phyloP scores from a whole-genome alignment of 2,113 vertebrate species.

The Oxyura jamaicensis region DNA sequence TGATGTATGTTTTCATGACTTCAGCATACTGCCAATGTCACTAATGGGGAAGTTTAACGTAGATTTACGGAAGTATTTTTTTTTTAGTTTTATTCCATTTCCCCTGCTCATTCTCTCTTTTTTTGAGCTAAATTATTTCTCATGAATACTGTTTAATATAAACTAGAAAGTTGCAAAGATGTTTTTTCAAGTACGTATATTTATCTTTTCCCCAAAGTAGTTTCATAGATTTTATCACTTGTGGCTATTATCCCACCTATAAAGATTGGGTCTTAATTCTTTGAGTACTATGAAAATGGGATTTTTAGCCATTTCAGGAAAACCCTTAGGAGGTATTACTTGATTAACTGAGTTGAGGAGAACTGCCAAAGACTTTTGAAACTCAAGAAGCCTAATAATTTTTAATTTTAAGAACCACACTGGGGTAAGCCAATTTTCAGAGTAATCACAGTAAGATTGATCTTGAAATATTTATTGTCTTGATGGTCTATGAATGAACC shows the following conservation, averaged over 20 bases:
- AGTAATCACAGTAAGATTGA: neutral
- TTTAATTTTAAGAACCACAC: neutral
- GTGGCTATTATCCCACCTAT: neutral
- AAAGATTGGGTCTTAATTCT: neutral
- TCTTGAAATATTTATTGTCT: neutral
- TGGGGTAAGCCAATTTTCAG: neutral
- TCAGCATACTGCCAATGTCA: neutral
- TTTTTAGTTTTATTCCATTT: constrained; percentile 9
- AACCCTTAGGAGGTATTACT: constrained; percentile 51
- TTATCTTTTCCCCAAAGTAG: constrained; percentile 31
- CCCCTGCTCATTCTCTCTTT: neutral
- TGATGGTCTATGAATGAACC: neutral
- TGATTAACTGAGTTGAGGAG: constrained; percentile 62
- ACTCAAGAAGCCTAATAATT: constrained; percentile 40
- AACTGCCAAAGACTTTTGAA: constrained; percentile 43
- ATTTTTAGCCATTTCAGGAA: constrained; percentile 53
- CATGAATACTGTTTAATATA: constrained; percentile 57
- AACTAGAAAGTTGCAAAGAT: constrained; percentile 48
- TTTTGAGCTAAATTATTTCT: constrained; percentile 49
- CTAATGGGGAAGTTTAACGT: neutral
- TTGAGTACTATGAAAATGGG: neutral
- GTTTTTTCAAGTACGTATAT: constrained; percentile 16
- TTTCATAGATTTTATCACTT: constrained; percentile 15
- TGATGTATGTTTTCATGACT: neutral
- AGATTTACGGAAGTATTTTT: neutral